A percentile compares a stretch with the other conserved stretches of the same genome.
These are phyloP conservation scores for Acronicta leporina DNA, from an alignment of 2,888 invertebrate species.

Conservation along the genomic window DNA sequence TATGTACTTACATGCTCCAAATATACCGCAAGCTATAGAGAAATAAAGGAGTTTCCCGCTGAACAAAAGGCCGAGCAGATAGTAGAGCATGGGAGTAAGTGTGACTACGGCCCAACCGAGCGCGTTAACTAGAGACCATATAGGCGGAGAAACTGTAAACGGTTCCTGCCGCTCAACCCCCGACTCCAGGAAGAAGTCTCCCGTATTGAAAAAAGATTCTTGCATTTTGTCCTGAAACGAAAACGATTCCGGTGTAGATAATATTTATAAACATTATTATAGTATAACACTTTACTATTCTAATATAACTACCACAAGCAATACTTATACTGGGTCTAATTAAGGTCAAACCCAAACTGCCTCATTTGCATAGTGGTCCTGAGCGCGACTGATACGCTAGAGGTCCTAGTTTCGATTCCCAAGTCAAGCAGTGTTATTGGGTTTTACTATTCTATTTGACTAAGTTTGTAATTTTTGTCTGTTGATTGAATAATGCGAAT, in stretches of 20 bases:
- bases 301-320: too few relatives aligned
- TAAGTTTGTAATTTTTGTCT: too few relatives aligned
- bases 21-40: constrained; percentile 91
- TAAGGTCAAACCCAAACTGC: too few relatives aligned
- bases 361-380: too few relatives aligned
- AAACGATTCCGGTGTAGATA: neutral
- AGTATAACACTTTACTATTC: too few relatives aligned
- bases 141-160: constrained; percentile 89
- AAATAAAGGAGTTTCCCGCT: constrained; percentile 93
- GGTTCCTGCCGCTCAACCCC: constrained; percentile 91
- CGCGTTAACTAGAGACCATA: constrained; percentile 92
- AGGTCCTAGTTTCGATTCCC: too few relatives aligned
- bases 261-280: too few relatives aligned
- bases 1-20: constrained; percentile 93
- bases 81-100: constrained; percentile 92
- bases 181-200: constrained; percentile 94
- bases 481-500: too few relatives aligned
- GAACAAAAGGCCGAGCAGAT: constrained; percentile 90
- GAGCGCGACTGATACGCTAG: too few relatives aligned
- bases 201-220: constrained; percentile 92
- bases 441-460: too few relatives aligned
- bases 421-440: too few relatives aligned
- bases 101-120: constrained; percentile 91
- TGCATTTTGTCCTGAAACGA: constrained; percentile 91
- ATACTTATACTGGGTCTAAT: too few relatives aligned